Evolutionary conservation across 2,797 vertebrate species (phyloP), one percentile per base, ranked within the genome.

Genomic region (Linurgus olivaceus): DNA sequence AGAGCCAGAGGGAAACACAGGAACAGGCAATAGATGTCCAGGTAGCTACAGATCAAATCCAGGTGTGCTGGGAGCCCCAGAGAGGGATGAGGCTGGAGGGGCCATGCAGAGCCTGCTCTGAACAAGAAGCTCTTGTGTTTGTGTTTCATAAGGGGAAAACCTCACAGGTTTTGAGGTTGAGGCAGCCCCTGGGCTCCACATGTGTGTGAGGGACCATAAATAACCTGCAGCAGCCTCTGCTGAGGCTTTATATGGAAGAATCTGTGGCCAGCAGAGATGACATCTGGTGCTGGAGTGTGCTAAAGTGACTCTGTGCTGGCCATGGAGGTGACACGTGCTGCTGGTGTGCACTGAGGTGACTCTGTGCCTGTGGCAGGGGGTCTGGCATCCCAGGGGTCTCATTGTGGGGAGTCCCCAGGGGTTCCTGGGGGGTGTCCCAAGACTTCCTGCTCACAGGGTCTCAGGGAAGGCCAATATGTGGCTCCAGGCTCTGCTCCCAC

Each of bases 231-330:
- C 77, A 42, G 84, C 1, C 19, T 3, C 87, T 19, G 73, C 77
- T 19, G 25, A 91, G 95, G 54, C 94, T 95, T 95, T 93, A 91
- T 84, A 84, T 51, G 90, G 95, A 79, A 86, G 91, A 80, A 58
- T 78, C 59, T 31, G 86, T 3, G 82, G 37, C 7, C 2, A 25
- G 31, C 12, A 29, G 85, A 25, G 19, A 12, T 2, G 87, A 37
- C 57, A 58, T 37, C 57, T 58, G 57, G 8, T 37, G 33, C 55
- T 58, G 55, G 55, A 6, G 33, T 6, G 5, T 12, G 24, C 55
- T 35, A 2, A 25, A 33, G 55, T 57, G 10, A 8, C 55, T 57
- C 55, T 35, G n/a, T 35, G 54, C n/a, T 3, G 79, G 51, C 11
- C 50, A 33, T 51, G 20, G 84, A 75, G 92, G 26, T 40, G 79